These are phyloP conservation scores for Calliphora vicina DNA, from an alignment of 1,140 invertebrate genomes.

Conservation along the genomic window DNA sequence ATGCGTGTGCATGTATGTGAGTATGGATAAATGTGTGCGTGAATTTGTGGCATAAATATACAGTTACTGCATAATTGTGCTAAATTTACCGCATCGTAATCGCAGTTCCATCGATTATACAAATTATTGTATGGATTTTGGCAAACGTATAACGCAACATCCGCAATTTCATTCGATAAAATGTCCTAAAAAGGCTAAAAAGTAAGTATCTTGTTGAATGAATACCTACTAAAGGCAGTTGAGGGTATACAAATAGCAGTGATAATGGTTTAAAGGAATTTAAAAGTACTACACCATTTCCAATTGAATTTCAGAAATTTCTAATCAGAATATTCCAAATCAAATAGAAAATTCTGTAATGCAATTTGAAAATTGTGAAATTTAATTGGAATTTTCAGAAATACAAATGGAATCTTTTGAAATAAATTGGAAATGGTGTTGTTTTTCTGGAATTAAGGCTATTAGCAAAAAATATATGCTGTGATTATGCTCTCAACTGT, in stretches of 20 bases:
- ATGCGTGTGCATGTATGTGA: no score
- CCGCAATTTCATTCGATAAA: conserved; percentile 55
- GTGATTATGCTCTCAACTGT: neutral
- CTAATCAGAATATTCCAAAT: no score
- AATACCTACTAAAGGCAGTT: neutral
- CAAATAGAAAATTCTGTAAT: no score
- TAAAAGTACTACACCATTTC: no score
- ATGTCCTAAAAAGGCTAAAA: conserved; percentile 51
- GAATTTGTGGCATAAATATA: neutral
- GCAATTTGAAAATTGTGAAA: no score
- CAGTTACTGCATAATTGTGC: conserved; percentile 61
- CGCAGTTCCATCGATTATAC: conserved; percentile 56
- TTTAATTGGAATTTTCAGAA: no score
- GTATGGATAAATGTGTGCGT: neutral
- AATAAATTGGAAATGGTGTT: no score
- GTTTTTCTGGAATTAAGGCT: no score
- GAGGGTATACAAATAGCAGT: neutral
- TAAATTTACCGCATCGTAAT: conserved; percentile 57
- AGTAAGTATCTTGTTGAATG: conserved; percentile 42
- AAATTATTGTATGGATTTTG: conserved; percentile 61
- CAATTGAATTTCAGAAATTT: no score
- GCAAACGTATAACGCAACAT: conserved; percentile 46
- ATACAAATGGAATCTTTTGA: no score
- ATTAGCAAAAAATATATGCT: neutral
- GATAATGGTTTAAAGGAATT: neutral